Evolutionary conservation across 1,140 invertebrate genomes (phyloP).

Genomic region (Trichonephila clavipes): DNA sequence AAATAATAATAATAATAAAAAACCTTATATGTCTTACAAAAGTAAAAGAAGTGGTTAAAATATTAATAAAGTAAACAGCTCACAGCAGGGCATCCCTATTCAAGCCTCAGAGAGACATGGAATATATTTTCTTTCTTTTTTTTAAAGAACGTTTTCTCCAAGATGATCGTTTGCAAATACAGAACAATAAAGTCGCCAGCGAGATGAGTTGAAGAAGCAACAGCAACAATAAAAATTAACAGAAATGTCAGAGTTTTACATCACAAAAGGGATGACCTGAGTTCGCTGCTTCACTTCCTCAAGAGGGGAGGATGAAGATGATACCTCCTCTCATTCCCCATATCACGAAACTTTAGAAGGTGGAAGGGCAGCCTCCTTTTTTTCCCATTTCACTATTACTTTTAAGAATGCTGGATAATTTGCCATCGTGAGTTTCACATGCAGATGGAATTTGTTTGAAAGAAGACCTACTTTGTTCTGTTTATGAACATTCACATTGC

Average conservation of each 20-base stretch:
- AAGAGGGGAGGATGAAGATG: neutral
- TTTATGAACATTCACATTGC: neutral
- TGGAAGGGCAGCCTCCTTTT: neutral
- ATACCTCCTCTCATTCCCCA: neutral
- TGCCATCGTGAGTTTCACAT: neutral
- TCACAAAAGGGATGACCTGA: conserved; percentile 18
- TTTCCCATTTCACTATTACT: neutral
- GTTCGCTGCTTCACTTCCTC: neutral
- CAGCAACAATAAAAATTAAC: neutral
- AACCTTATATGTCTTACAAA: neutral
- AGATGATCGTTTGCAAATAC: neutral
- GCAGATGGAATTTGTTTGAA: too few relatives aligned
- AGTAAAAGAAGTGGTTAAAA: neutral
- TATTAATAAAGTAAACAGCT: neutral
- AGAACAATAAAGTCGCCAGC: neutral
- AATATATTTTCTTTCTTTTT: neutral
- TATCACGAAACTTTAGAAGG: neutral
- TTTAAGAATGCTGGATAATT: neutral
- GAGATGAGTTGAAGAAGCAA: neutral
- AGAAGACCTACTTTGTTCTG: neutral
- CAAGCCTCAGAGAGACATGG: neutral
- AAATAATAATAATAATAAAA: neutral
- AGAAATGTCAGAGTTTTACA: neutral
- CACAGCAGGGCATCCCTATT: neutral
- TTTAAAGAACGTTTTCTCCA: neutral